A percentile compares a stretch with the other conserved stretches of the same genome.
Conservation (phyloP, 2,797 vertebrate species). For the Potorous gilbertii region DNA sequence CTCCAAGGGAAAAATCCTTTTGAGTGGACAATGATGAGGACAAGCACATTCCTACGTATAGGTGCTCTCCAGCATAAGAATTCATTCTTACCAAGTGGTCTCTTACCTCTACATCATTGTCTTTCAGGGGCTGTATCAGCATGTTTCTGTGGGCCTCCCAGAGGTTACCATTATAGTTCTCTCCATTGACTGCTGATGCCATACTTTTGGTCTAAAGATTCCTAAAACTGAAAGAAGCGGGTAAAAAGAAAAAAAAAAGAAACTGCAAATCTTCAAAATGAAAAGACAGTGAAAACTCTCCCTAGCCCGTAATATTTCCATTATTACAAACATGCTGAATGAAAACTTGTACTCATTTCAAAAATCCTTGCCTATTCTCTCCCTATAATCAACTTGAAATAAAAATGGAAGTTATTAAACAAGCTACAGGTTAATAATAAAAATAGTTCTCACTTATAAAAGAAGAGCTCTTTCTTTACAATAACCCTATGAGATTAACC, state of each 20-base stretch:
- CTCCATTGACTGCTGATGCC: constrained; percentile 43
- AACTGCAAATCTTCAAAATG: neutral
- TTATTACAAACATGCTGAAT: neutral
- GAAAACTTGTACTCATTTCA: neutral
- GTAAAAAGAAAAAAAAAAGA: neutral
- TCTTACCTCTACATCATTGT: constrained; percentile 91
- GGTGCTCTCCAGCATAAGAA: neutral
- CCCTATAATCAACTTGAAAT: neutral
- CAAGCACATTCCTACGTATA: neutral
- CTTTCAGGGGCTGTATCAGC: constrained; percentile 91
- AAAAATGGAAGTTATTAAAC: neutral
- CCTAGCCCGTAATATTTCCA: neutral
- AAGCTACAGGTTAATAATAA: neutral
- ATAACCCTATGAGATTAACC: neutral
- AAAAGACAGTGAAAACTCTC: neutral
- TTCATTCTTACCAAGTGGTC: neutral
- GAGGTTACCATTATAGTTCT: constrained; percentile 77
- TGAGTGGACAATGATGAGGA: neutral
- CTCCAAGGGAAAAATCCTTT: neutral
- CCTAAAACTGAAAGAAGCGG: constrained; percentile 44
- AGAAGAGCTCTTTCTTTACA: neutral
- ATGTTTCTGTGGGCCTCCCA: constrained; percentile 94
- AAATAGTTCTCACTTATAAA: neutral
- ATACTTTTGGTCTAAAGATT: neutral
- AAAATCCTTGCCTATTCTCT: neutral